Evolutionary conservation across 2,797 vertebrate genomes (phyloP).

Genomic region (Peromyscus attwateri): DNA sequence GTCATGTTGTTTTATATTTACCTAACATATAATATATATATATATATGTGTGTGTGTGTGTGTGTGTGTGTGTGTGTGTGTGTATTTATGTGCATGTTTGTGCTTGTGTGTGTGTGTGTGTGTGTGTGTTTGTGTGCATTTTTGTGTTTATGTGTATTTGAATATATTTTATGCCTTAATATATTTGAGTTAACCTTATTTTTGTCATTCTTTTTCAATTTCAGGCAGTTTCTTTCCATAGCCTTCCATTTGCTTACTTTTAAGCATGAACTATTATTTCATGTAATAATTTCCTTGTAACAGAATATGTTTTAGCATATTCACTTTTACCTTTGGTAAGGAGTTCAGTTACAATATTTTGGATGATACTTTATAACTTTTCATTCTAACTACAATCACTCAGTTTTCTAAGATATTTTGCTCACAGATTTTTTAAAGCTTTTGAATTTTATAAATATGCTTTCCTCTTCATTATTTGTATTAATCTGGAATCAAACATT

Average conservation of each 20-base stretch:
- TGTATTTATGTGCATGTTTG: too few relatives aligned
- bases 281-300: not conserved
- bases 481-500: not conserved
- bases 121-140: too few relatives aligned
- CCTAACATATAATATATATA: not conserved
- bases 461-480: not conserved
- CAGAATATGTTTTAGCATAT: not conserved
- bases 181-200: not conserved
- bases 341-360: not conserved
- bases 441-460: not conserved
- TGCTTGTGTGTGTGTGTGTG: too few relatives aligned
- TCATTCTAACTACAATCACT: not conserved
- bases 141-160: too few relatives aligned
- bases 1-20: not conserved
- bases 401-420: not conserved
- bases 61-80: too few relatives aligned
- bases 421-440: not conserved
- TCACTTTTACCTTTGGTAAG: not conserved
- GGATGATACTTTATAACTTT: not conserved
- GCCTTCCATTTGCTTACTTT: not conserved
- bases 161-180: not conserved
- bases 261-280: not conserved
- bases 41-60: too few relatives aligned
- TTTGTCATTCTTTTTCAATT: not conserved
- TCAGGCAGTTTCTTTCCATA: not conserved